Conservation (phyloP, 1,140 invertebrate species). For the Camponotus pennsylvanicus region DNA sequence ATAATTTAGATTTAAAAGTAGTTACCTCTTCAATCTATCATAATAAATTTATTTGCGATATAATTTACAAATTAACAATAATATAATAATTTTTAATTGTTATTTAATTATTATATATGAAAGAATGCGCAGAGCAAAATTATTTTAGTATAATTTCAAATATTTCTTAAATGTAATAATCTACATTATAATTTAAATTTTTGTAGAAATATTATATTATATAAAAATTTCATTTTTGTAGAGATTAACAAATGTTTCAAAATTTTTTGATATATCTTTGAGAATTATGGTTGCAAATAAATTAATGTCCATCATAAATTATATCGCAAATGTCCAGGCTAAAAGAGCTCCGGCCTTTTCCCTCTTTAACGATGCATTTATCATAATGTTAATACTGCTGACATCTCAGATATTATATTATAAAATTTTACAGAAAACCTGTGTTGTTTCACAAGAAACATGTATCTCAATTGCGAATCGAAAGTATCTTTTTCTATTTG, state of each 20-base stretch:
- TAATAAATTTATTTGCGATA: background rate
- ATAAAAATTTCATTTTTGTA: background rate
- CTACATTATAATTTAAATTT: background rate
- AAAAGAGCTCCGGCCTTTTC: too few species aligned
- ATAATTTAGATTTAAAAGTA: background rate
- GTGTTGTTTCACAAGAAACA: background rate
- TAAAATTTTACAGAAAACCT: background rate
- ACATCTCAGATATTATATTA: slow-evolving; percentile 6
- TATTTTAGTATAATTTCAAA: background rate
- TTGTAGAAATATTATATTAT: background rate
- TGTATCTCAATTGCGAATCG: background rate
- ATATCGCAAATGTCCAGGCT: background rate
- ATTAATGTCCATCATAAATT: background rate
- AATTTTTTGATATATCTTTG: background rate
- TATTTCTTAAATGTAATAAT: background rate
- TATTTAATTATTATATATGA: background rate
- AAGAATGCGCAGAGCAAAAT: background rate
- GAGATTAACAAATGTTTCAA: background rate
- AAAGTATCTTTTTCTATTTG: slow-evolving; percentile 28
- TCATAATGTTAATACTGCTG: background rate
- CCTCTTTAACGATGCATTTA: background rate
- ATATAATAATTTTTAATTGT: background rate
- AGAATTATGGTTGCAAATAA: background rate
- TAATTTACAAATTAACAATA: background rate
- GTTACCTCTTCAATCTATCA: background rate